Conservation (phyloP, 2,113 vertebrate genomes). For the Elephas maximus region DNA sequence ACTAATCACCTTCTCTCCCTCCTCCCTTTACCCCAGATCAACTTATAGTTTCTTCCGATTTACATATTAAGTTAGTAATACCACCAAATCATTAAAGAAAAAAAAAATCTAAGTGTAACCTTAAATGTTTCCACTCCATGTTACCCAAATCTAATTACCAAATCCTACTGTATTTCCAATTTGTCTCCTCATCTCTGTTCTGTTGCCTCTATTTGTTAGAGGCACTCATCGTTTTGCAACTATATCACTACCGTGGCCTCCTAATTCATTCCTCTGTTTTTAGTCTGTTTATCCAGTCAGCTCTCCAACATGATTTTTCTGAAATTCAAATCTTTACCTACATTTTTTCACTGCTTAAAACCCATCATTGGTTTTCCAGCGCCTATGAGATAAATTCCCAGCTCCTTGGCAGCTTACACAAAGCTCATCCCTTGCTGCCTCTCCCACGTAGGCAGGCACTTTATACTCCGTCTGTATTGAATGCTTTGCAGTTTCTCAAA, state of each 20-base stretch:
- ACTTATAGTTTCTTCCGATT: background rate
- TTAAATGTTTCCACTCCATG: background rate
- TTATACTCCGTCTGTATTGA: background rate
- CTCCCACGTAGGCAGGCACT: background rate
- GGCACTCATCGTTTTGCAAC: background rate
- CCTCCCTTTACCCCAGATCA: background rate
- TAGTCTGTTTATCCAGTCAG: background rate
- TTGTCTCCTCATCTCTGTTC: background rate
- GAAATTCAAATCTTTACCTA: conserved; percentile 3
- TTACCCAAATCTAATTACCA: background rate
- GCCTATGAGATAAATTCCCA: background rate
- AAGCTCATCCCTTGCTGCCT: background rate
- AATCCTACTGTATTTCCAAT: background rate
- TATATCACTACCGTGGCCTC: background rate
- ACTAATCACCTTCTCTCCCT: background rate
- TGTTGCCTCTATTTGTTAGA: background rate
- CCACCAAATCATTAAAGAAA: background rate
- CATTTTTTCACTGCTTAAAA: background rate
- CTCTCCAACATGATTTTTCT: background rate
- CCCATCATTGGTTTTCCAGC: background rate
- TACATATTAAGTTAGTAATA: background rate
- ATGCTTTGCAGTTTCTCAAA: background rate
- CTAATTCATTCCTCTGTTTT: background rate
- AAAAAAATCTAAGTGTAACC: background rate
- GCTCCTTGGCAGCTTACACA: background rate